Evolutionary conservation across 2,797 vertebrate species (phyloP).

Genomic region (Sebastes minor): DNA sequence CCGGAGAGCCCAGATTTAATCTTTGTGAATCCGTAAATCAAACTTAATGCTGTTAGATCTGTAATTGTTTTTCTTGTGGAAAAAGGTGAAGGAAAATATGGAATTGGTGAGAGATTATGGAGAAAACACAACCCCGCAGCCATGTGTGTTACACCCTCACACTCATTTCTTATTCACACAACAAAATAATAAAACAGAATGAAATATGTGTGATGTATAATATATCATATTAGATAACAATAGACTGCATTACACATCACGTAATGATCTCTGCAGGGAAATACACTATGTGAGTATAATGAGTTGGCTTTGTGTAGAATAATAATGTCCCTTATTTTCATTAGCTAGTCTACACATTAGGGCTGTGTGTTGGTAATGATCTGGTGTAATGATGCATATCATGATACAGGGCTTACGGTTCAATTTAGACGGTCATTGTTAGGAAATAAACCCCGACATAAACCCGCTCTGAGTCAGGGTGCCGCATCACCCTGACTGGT

Average conservation of each 20-base stretch:
- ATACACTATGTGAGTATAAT: neutral
- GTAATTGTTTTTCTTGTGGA: neutral
- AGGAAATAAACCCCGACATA: too few species aligned
- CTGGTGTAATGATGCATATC: too few species aligned
- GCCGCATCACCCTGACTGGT: too few species aligned
- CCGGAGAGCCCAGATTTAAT: neutral
- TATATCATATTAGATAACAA: neutral
- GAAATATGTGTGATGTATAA: neutral
- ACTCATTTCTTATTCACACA: neutral
- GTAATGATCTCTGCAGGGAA: neutral
- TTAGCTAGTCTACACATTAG: too few species aligned
- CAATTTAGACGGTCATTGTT: too few species aligned
- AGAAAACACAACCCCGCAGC: neutral
- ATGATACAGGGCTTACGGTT: too few species aligned
- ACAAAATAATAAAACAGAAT: neutral
- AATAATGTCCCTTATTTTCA: neutral
- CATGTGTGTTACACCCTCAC: neutral
- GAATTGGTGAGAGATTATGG: neutral
- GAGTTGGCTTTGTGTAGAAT: neutral
- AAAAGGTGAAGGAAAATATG: slow-evolving; percentile 15
- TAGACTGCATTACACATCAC: neutral
- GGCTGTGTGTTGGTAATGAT: too few species aligned
- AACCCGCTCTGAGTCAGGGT: fast-evolving
- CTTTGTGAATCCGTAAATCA: neutral
- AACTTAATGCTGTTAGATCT: neutral